Evolutionary conservation across 2,888 invertebrate species (phyloP).

Genomic region (Pseudoips prasinana): DNA sequence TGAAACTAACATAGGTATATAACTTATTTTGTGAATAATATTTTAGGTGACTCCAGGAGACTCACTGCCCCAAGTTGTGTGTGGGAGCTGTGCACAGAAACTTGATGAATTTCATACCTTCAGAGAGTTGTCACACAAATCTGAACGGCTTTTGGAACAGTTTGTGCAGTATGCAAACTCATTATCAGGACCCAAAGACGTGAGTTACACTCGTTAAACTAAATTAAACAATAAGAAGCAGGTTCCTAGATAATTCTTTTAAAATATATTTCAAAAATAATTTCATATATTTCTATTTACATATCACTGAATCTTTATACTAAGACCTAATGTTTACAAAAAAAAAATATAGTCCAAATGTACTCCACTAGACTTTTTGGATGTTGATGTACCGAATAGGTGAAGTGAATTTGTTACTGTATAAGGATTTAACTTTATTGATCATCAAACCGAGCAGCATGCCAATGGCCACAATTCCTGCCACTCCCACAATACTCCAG

Average conservation of each 20-base stretch:
- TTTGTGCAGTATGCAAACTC: slow-evolving; percentile 88
- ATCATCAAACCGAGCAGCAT: slow-evolving; percentile 64
- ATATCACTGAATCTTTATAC: slow-evolving; percentile 24
- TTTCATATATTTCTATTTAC: slow-evolving; percentile 33
- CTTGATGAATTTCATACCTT: slow-evolving; percentile 89
- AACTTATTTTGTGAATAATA: slow-evolving; percentile 42
- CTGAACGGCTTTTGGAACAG: slow-evolving; percentile 88
- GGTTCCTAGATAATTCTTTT: too few species aligned
- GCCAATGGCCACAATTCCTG: slow-evolving; percentile 57
- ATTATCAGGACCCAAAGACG: slow-evolving; percentile 84
- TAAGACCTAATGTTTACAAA: slow-evolving; percentile 3
- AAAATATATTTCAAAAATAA: slow-evolving; percentile 16
- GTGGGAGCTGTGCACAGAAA: slow-evolving; percentile 88
- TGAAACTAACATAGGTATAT: slow-evolving; percentile 39
- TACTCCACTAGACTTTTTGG: too few species aligned
- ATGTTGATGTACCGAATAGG: slow-evolving; percentile 69
- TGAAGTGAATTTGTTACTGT: slow-evolving; percentile 16
- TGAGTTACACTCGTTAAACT: slow-evolving; percentile 50
- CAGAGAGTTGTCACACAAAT: slow-evolving; percentile 88
- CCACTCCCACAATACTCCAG: slow-evolving; percentile 72
- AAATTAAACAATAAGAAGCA: too few species aligned
- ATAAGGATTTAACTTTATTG: slow-evolving; percentile 58
- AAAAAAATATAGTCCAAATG: too few species aligned
- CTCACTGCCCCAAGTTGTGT: slow-evolving; percentile 89
- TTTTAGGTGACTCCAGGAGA: slow-evolving; percentile 89